Percentiles rank a stretch among this genome's conserved stretches.
phyloP scores from a whole-genome alignment of 1,140 invertebrate species.

The Hyphantria cunea region DNA sequence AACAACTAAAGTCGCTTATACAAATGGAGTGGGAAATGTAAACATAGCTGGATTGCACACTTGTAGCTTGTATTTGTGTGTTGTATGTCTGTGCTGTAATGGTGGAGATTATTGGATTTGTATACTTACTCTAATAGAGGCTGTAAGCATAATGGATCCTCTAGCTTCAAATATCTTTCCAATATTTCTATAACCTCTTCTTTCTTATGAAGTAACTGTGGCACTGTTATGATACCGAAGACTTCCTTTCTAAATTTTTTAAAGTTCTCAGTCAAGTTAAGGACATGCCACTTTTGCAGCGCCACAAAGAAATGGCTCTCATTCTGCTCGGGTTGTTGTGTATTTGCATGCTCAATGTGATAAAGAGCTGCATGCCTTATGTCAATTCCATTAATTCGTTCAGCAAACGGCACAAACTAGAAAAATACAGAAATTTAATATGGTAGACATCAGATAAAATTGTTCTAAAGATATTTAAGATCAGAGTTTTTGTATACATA shows the following conservation, averaged over 20 bases:
- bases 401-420: conserved; percentile 93
- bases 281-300: conserved; percentile 92
- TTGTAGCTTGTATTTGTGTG: too few species aligned
- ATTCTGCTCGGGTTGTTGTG: conserved; percentile 85
- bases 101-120: too few species aligned
- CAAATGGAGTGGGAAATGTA: too few species aligned
- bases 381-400: conserved; percentile 91
- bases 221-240: conserved; percentile 87
- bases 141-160: conserved; percentile 88
- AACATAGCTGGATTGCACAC: too few species aligned
- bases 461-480: too few species aligned
- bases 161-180: conserved; percentile 86
- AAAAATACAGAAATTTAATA: conserved; percentile 61
- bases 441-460: too few species aligned
- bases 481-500: too few species aligned
- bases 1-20: too few species aligned
- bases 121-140: conserved; percentile 91
- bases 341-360: conserved; percentile 86
- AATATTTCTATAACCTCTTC: conserved; percentile 88
- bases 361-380: conserved; percentile 88
- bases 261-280: conserved; percentile 93
- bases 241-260: conserved; percentile 88
- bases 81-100: too few species aligned
- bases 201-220: conserved; percentile 90
- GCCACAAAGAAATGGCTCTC: conserved; percentile 91